Evolutionary conservation across 2,113 vertebrate species (phyloP), one percentile per base, ranked within the genome.

Genomic region (Equus przewalskii): DNA sequence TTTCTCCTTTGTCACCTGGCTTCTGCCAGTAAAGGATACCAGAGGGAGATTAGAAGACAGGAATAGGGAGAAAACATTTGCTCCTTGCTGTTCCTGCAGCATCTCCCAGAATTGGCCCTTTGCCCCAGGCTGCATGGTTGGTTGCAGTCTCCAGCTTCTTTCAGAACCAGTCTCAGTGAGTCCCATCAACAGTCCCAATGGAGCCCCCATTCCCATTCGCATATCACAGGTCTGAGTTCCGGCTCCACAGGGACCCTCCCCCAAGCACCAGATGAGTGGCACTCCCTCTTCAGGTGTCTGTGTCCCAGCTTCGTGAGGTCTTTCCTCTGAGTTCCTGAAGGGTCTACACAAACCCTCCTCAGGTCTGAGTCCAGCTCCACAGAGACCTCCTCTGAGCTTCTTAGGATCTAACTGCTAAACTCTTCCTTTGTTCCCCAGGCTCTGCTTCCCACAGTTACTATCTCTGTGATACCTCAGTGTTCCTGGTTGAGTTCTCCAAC

Each of bases 181-280:
- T 46, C 3, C 22, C 46, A 24, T 90, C 19, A 24, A 60, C 1
- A 13, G 60, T 26, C 36, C 36, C 21, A 54, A 7, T 14, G 5
- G 0, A 56, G 22, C 21, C 4, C 78, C 5, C 8, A 33, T 1
- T 22, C 30, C 5, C 14, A 33, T 1, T 22, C 30, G 4, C 14
- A 49, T 3, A 36, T 58, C 70, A 54, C 0, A n/a, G 13, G 21
- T 16, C 41, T 84, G 41, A 49, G 5, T 49, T 58, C 9, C 1
- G 14, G 21, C 10, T 64, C 26, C 24, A 26, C 1, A 7, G 49
- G 21, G 15, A 7, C 7, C 4, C 69, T 54, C 7, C 33, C 30
- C 11, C 8, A 49, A 30, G 41, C 4, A 28, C n/a, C 44, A 44
- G 16, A 6, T 21, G 18, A 69, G 8, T 21, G 73, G 22, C 5